phyloP scores from a whole-genome alignment of 53 echinoderm and acorn worm genomes.

The Astropecten irregularis region DNA sequence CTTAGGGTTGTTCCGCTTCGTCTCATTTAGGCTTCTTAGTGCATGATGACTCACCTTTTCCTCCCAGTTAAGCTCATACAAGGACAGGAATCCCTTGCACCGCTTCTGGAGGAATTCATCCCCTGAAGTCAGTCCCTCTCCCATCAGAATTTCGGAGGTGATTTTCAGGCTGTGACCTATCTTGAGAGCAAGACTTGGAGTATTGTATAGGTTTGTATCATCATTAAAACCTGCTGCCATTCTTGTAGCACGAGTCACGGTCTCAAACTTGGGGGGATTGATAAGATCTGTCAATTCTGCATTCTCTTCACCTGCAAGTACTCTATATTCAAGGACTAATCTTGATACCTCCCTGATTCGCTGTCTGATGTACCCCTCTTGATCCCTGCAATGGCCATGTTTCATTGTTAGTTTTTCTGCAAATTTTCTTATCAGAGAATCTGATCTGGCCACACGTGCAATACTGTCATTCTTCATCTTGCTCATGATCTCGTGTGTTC shows the following conservation, averaged over 20 bases:
- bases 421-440: conserved; percentile 38
- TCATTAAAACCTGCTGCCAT: conserved; percentile 44
- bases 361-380: conserved; percentile 47
- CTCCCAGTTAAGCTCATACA: conserved; percentile 63
- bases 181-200: conserved; percentile 48
- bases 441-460: conserved; percentile 35
- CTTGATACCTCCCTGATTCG: conserved; percentile 47
- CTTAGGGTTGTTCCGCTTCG: conserved; percentile 55
- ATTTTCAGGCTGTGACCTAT: conserved; percentile 55
- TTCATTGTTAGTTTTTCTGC: conserved; percentile 47
- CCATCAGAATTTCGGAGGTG: conserved; percentile 55
- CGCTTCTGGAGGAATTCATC: conserved; percentile 37
- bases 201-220: conserved; percentile 17
- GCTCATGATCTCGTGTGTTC: conserved; percentile 36
- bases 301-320: conserved; percentile 3
- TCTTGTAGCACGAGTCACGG: conserved; percentile 25
- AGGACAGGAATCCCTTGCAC: conserved; percentile 12
- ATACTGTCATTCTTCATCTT: conserved; percentile 37
- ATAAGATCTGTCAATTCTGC: conserved; percentile 34
- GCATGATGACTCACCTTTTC: conserved; percentile 61
- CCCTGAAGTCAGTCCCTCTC: conserved; percentile 45
- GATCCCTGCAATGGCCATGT: conserved; percentile 51
- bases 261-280: conserved; percentile 43
- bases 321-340: conserved; percentile 8
- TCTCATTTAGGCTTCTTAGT: conserved; percentile 53